Evolutionary conservation across 2,113 vertebrate genomes (phyloP).

Genomic region (Tringa solitaria): DNA sequence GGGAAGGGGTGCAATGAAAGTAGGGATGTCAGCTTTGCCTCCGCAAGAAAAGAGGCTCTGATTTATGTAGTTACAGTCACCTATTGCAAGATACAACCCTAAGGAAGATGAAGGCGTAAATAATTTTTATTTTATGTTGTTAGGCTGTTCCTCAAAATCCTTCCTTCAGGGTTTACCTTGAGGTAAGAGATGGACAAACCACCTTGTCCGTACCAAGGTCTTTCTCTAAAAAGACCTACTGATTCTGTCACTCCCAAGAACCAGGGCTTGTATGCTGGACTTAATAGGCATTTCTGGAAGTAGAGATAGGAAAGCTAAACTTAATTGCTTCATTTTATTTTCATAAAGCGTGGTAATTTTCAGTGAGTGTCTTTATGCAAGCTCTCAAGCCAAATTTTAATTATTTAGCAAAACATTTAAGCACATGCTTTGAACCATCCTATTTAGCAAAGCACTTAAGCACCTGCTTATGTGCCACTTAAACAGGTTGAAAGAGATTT

Average conservation of each 20-base stretch:
- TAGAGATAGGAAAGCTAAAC: neutral
- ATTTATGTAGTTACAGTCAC: neutral
- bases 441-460: constrained; percentile 34
- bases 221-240: neutral
- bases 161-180: neutral
- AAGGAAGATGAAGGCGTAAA: neutral
- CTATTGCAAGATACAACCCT: neutral
- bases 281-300: neutral
- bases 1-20: neutral
- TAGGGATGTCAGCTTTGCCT: neutral
- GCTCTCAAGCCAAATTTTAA: constrained; percentile 42
- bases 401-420: constrained; percentile 50
- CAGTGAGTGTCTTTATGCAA: constrained; percentile 1
- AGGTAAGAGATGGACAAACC: neutral
- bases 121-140: neutral
- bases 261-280: neutral
- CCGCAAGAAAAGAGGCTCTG: neutral
- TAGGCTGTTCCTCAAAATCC: neutral
- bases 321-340: constrained; percentile 37
- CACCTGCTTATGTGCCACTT: constrained; percentile 14
- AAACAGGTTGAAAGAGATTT: neutral
- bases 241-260: neutral
- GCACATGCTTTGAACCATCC: neutral
- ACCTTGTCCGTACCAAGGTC: neutral
- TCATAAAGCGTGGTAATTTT: constrained; percentile 26